Evolutionary conservation across 1,140 invertebrate genomes (phyloP), one percentile per base, ranked within the genome.

Genomic region (Drosophila elegans): DNA sequence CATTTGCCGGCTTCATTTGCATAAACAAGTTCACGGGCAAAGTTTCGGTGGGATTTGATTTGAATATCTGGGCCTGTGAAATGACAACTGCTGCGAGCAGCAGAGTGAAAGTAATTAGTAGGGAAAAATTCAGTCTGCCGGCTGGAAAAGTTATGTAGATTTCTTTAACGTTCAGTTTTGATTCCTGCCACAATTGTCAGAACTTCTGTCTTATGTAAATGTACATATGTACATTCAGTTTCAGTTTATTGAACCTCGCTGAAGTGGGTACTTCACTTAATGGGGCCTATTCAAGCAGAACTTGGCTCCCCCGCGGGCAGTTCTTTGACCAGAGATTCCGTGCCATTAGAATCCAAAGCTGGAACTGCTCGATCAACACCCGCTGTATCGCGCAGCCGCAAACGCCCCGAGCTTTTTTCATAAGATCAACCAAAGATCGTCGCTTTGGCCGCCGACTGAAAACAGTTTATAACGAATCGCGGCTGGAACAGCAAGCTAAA

Each of bases 1-100:
- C 54, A 68, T 46, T 55, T 60, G 84, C 83, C 83, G 83, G 83
- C 56, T 60, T 71, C 60, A 86, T 86, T 86, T 79, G 72, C 80
- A 86, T 86, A 86, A 86, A 83, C 83, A 86, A 86, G 83, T 80
- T 88, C 83, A 88, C 71, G 83, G 83, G 75, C 83, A 83, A 86
- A 88, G 71, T 89, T 88, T 88, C 29, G 55, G 63, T 53, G 52
- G 46, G 62, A 49, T 21, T 21, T 21, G 55, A 83, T 88, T 88
- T 88, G 83, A 81, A 86, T 88, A 62, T 79, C 68, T 34, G 34
- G 52, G 39, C 62, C 27, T 45, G 74, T 27, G 54, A 75, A 75
- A 54, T 77, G 74, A 62, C 74, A 77, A 77, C 64, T 55, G 74
- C 38, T 68, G 39, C 36, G 38, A 64, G 48, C 67, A 56, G 46